phyloP scores from a whole-genome alignment of 2,113 vertebrate species.

The Spilogale gracilis region DNA sequence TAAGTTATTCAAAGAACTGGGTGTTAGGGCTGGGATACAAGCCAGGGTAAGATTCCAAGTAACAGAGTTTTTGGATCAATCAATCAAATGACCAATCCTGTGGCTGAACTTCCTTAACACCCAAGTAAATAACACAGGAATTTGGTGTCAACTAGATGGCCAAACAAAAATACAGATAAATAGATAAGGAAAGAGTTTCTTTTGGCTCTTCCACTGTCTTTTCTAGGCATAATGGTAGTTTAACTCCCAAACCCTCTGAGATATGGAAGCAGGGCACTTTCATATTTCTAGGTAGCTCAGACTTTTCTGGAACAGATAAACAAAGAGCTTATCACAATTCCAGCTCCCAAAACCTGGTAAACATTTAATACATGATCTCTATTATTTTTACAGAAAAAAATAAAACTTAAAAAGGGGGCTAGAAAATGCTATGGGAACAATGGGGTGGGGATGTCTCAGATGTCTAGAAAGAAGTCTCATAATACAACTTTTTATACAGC shows the following conservation, averaged over 20 bases:
- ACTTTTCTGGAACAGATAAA: not conserved
- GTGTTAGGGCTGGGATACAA: not conserved
- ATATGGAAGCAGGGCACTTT: fast-evolving
- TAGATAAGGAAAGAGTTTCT: not conserved
- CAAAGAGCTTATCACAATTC: not conserved
- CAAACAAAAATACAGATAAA: not conserved
- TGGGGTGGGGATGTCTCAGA: not conserved
- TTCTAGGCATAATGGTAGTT: not conserved
- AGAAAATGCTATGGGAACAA: not conserved
- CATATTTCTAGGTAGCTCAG: not conserved
- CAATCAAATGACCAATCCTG: not conserved
- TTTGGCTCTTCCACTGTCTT: not conserved
- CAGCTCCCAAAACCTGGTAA: not conserved
- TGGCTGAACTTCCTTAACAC: not conserved
- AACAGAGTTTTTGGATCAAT: not conserved
- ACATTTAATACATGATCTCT: not conserved
- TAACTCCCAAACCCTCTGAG: not conserved
- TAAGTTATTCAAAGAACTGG: not conserved
- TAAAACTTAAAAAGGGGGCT: not conserved
- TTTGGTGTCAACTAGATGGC: not conserved
- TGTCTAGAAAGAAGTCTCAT: not conserved
- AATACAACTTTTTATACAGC: not conserved
- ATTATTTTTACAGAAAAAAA: not conserved
- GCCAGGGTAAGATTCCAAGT: not conserved
- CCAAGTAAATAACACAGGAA: not conserved